These are phyloP conservation scores for Ryuthela nishihirai DNA, from an alignment of 2,888 invertebrate species.

Conservation along the genomic window DNA sequence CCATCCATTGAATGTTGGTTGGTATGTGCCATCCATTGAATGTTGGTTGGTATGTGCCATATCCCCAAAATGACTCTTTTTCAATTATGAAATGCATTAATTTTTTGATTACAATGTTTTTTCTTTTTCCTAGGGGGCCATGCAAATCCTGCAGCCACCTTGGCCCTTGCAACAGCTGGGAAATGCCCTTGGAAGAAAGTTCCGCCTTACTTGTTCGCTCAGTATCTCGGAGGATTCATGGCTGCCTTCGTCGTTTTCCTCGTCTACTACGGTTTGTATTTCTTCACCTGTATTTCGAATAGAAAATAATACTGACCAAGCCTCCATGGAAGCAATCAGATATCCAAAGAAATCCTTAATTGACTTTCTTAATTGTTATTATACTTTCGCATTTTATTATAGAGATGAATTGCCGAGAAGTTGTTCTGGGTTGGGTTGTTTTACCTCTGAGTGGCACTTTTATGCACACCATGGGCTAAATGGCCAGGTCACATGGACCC, in stretches of 20 bases:
- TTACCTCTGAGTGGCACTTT: neutral
- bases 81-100: neutral
- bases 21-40: neutral
- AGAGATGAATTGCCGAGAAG: neutral
- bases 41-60: neutral
- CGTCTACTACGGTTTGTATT: constrained; percentile 8
- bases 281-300: neutral
- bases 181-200: constrained; percentile 5
- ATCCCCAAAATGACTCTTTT: neutral
- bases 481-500: too few species aligned
- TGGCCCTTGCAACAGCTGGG: constrained; percentile 1
- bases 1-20: neutral
- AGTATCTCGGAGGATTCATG: constrained; percentile 10
- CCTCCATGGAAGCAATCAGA: too few species aligned
- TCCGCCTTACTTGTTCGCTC: neutral
- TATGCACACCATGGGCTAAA: too few species aligned
- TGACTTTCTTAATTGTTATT: too few species aligned
- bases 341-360: too few species aligned
- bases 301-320: too few species aligned
- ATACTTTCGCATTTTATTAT: too few species aligned
- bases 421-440: neutral
- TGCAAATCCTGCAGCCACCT: constrained; percentile 17
- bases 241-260: constrained; percentile 9
- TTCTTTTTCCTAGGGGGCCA: constrained; percentile 6
- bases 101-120: neutral